Percentiles rank a stretch among this genome's conserved stretches.
phyloP scores from a whole-genome alignment of 2,888 invertebrate genomes.

The Dicyrtomina minuta region DNA sequence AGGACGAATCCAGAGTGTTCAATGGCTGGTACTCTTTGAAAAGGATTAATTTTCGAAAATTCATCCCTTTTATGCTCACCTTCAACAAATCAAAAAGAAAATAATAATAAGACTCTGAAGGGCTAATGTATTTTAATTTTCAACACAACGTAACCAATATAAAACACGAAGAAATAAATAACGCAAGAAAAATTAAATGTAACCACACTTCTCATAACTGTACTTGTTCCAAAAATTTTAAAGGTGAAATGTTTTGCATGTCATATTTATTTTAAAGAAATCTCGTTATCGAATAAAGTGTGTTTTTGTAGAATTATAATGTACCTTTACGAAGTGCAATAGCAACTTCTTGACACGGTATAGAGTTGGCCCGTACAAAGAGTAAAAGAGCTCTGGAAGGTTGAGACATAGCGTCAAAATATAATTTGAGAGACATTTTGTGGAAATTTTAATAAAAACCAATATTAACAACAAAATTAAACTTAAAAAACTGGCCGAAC shows the following conservation, averaged over 20 bases:
- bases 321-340: slow-evolving; percentile 45
- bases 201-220: neutral
- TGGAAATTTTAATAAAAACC: neutral
- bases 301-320: neutral
- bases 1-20: slow-evolving; percentile 59
- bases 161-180: neutral
- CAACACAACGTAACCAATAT: neutral
- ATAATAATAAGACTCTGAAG: too few species aligned
- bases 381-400: slow-evolving; percentile 48
- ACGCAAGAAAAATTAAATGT: neutral
- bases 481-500: neutral
- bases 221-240: neutral
- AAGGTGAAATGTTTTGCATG: too few species aligned
- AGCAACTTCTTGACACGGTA: slow-evolving; percentile 45
- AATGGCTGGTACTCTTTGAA: slow-evolving; percentile 58
- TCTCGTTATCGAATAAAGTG: neutral
- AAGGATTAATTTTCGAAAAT: slow-evolving; percentile 57
- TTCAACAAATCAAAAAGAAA: slow-evolving; percentile 16
- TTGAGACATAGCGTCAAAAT: slow-evolving; percentile 50
- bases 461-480: neutral
- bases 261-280: neutral
- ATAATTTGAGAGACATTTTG: slow-evolving; percentile 41
- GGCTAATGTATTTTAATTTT: neutral
- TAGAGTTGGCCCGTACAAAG: slow-evolving; percentile 43
- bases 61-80: slow-evolving; percentile 56